Percentiles rank a stretch among this genome's conserved stretches.
Evolutionary conservation across 30 jellyfish, hydroid and myxozoan species (phyloP).

Genomic region (Phacellophora camtschatica): DNA sequence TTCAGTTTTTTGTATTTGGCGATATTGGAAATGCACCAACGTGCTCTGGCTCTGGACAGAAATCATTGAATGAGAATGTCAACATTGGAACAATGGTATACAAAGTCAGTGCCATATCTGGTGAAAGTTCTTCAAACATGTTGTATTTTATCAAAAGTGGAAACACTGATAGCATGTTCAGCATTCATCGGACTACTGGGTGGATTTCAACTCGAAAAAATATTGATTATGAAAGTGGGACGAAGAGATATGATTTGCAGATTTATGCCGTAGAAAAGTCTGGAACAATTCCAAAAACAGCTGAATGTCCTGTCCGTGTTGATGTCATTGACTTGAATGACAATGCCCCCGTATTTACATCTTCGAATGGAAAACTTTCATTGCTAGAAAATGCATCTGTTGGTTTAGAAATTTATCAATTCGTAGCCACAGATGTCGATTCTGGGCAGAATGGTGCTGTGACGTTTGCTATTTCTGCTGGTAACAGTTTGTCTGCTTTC

Average conservation of each 20-base stretch:
- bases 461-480: conserved; percentile 16
- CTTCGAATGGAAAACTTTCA: background rate
- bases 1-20: conserved; percentile 31
- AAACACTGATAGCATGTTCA: conserved; percentile 1
- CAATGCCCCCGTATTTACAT: conserved; percentile 61
- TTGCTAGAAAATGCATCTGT: conserved; percentile 46
- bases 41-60: conserved; percentile 21
- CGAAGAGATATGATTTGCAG: background rate
- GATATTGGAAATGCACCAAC: conserved; percentile 29
- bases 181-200: conserved; percentile 44
- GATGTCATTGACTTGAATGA: conserved; percentile 49
- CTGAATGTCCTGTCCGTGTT: conserved; percentile 16
- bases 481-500: background rate
- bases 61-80: conserved; percentile 45
- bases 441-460: conserved; percentile 36
- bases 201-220: conserved; percentile 19
- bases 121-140: conserved; percentile 34
- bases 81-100: conserved; percentile 42
- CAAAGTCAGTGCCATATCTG: conserved; percentile 44
- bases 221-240: conserved; percentile 34
- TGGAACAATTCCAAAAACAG: conserved; percentile 34
- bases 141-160: conserved; percentile 38
- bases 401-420: conserved; percentile 28
- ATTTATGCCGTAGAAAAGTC: conserved; percentile 37
- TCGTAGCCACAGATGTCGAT: conserved; percentile 55